Base-by-base conservation (phyloP, 2,113 vertebrate species). In the Pedetes capensis region DNA sequence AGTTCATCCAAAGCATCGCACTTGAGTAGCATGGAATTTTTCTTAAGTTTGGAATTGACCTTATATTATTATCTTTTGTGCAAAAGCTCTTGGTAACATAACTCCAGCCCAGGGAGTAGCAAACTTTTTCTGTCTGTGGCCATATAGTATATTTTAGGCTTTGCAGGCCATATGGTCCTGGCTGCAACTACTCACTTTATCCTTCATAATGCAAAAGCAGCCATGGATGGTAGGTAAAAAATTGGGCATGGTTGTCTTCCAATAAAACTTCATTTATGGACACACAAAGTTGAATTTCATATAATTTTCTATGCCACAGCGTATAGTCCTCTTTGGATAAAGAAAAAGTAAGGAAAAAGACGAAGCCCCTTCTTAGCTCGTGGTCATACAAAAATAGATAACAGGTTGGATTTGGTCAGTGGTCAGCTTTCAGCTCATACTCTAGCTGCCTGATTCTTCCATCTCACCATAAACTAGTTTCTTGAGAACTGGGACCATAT, bases 11-110 rank as follows among this genome's bases (percentile, higher is more conserved):
- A 76, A 34, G 11, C n/a, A 10, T 3, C n/a, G n/a, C 9, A 39
- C 27, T 49, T 32, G 34, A 37, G 13, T 39, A 68, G 23, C 5
- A 39, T 13, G 34, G 8, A 37, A n/a, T 37, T 82, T 91, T 88
- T 49, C n/a, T 83, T 71, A 74, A n/a, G n/a, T 51, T 92, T 22
- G n/a, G 29, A 89, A 94, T 69, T 71, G 57, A 57, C 37, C 53
- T 96, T 87, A 18, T 22, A 42, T 51, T 17, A 64, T 74, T 55
- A 57, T 11, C 39, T 44, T 91, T 68, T 20, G 16, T 47, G 34
- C 20, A 68, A 91, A 81, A 92, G 34, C 78, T 92, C 14, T n/a
- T 53, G 20, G 42, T 3, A 11, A 49, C 51, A 59, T 39, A 25
- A 39, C 27, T 55, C n/a, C 17, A 47, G 1, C 59, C 39, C 20